Base-by-base conservation (phyloP, 2,113 vertebrate genomes). In the Peromyscus maniculatus region DNA sequence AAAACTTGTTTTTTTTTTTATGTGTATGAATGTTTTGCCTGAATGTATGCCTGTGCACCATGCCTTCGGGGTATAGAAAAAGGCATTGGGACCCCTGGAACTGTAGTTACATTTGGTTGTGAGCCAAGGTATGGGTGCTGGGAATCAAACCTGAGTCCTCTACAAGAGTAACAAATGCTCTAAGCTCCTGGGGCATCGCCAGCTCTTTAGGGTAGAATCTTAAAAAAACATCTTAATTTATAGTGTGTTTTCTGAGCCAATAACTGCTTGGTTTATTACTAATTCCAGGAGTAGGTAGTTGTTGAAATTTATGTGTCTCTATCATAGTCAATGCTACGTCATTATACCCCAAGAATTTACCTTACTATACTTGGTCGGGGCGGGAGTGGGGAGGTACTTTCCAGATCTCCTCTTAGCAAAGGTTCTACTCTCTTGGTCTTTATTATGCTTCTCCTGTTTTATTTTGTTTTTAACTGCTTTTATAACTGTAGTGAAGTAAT, bases 401-500 rank as follows among this genome's bases (percentile, higher is more conserved):
- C 59, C 94, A 89, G 1, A 72, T 93, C 43, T 93, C 66, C 33
- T 57, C 0, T 93, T 93, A 36, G 31, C 36, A 91, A 0, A 80
- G 62, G 62, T 91, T 94, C 82, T 96, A 43, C 2, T 64, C 19
- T 92, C 0, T 92, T 95, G 46, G 15, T 87, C 31, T 87, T 69
- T 52, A 24, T 36, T 67, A 3, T 57, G 17, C 36, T 87, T 71
- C 43, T 36, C 17, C 4, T 69, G 16, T 52, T 49, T 49, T 52
- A 1, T 31, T 52, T 80, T 28, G 28, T 4, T 89, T 87, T 39
- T 78, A 87, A 4, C n/a, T 90, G 71, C 26, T 90, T 97, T 64
- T 49, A 36, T 66, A 90, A 39, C n/a, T 88, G 6, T 88, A 87
- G 33, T 97, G 24, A 43, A 92, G 7, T 87, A 89, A 36, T 98